Evolutionary conservation across 2,113 vertebrate genomes (phyloP).

Genomic region (Hippolais icterina): DNA sequence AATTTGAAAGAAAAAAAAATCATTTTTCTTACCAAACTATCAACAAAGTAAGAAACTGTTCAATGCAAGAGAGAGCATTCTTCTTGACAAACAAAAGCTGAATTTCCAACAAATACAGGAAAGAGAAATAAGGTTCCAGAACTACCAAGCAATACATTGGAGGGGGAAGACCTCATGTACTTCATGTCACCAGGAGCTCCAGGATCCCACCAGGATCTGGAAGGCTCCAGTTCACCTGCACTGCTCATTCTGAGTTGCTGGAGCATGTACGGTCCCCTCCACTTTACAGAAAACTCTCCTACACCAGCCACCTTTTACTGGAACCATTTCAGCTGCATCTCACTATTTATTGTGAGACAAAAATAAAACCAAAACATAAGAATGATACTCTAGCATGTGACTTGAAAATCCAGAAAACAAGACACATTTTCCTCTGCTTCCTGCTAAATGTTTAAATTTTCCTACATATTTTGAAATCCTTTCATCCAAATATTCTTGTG

Average conservation of each 20-base stretch:
- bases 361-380: neutral
- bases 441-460: neutral
- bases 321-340: neutral
- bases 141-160: neutral
- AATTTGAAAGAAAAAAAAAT: neutral
- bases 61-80: neutral
- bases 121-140: neutral
- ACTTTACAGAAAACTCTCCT: neutral
- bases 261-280: neutral
- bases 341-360: neutral
- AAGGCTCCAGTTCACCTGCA: neutral
- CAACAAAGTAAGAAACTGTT: neutral
- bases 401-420: neutral
- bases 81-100: rapidly evolving
- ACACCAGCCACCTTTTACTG: neutral
- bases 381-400: rapidly evolving
- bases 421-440: neutral
- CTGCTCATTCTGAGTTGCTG: neutral
- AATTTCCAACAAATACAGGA: neutral
- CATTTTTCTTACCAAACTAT: neutral
- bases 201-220: neutral
- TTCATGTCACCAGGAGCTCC: neutral
- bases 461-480: neutral
- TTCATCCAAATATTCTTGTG: neutral
- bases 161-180: neutral